Conservation (phyloP, 2,888 invertebrate species). For the Melanostoma mellinum region DNA sequence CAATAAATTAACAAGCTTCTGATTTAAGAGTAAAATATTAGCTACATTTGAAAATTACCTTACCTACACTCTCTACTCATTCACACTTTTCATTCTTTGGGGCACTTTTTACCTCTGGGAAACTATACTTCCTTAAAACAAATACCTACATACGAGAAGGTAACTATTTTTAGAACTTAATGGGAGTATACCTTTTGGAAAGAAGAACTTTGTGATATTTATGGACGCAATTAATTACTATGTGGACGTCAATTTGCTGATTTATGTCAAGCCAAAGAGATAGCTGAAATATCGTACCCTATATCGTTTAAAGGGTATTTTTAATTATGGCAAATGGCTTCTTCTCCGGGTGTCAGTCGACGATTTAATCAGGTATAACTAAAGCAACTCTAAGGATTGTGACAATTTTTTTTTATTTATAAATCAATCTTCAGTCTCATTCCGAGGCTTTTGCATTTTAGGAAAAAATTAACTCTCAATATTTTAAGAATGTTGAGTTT, state of each 20-base stretch:
- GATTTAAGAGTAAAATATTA: constrained; percentile 30
- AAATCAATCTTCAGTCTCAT: too few species aligned
- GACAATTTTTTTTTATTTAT: too few species aligned
- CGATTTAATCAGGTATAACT: too few species aligned
- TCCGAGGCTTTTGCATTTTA: too few species aligned
- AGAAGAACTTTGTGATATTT: constrained; percentile 23
- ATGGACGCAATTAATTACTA: constrained; percentile 47
- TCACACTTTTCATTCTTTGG: constrained; percentile 12
- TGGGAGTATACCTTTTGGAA: constrained; percentile 1
- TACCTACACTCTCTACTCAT: constrained; percentile 21
- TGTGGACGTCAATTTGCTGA: constrained; percentile 56
- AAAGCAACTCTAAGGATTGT: too few species aligned
- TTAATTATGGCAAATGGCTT: neutral
- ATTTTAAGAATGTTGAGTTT: too few species aligned
- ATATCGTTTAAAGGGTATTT: constrained; percentile 5
- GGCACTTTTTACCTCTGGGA: neutral
- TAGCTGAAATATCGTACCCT: neutral
- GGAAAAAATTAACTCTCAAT: too few species aligned
- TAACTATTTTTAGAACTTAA: constrained; percentile 39
- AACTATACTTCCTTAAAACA: neutral
- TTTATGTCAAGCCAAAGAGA: constrained; percentile 24
- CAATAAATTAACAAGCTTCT: constrained; percentile 54
- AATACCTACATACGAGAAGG: neutral
- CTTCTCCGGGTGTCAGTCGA: too few species aligned
- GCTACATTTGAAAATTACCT: neutral